phyloP scores from a whole-genome alignment of 2,797 vertebrate genomes.

The Sebastes cheni region DNA sequence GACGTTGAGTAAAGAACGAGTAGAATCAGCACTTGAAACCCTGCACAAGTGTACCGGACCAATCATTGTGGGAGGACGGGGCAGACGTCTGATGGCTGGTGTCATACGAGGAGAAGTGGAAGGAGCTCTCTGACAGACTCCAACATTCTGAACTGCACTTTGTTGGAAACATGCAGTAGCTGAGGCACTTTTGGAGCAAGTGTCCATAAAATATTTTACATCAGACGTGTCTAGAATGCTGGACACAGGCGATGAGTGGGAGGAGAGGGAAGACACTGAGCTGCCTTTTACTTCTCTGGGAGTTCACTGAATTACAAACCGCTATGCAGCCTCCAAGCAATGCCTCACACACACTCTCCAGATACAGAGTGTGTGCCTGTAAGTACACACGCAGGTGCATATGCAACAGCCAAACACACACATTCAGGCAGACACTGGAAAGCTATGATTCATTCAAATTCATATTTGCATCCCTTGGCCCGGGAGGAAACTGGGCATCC shows the following conservation, averaged over 20 bases:
- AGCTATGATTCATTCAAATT: conserved; percentile 51
- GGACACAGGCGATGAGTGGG: background rate
- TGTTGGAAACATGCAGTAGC: background rate
- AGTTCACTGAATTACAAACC: conserved; percentile 11
- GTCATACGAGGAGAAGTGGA: background rate
- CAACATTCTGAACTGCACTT: background rate
- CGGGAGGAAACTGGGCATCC: conserved; percentile 30
- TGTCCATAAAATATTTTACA: conserved; percentile 16
- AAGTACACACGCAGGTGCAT: background rate
- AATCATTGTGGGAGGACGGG: too few relatives aligned
- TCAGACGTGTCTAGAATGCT: conserved; percentile 1
- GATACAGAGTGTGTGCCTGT: background rate
- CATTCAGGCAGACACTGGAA: conserved; percentile 1
- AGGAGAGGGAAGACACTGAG: background rate
- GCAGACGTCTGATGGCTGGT: background rate
- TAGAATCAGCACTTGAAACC: background rate
- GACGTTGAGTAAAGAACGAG: background rate
- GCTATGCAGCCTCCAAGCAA: background rate
- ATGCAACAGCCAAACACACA: background rate
- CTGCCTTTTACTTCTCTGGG: background rate
- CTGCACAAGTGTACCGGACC: background rate
- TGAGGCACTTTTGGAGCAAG: conserved; percentile 5
- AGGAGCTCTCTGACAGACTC: background rate
- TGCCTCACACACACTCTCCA: background rate
- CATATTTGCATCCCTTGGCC: conserved; percentile 40